Percentiles rank a stretch among this genome's conserved stretches.
phyloP scores from a whole-genome alignment of 2,797 vertebrate species.

The Trematomus bernacchii region DNA sequence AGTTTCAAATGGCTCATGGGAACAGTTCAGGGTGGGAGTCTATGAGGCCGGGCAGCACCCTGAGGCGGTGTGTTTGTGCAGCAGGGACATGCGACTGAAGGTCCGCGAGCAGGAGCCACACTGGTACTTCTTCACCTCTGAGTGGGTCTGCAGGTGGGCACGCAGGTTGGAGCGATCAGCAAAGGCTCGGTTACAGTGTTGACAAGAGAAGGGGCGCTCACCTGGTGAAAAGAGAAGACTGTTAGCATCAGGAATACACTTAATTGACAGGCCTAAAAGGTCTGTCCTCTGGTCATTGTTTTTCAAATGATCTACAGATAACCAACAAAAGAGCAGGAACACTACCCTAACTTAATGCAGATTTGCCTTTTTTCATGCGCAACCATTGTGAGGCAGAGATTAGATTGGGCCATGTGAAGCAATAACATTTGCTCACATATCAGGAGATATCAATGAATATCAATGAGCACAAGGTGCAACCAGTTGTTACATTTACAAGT shows the following conservation, averaged over 20 bases:
- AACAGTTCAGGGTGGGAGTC: constrained; percentile 47
- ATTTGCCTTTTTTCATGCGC: constrained; percentile 48
- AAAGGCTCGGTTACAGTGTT: constrained; percentile 96
- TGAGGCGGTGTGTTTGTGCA: constrained; percentile 94
- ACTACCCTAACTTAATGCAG: constrained; percentile 29
- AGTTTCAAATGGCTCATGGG: constrained; percentile 19
- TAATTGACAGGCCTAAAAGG: constrained; percentile 34
- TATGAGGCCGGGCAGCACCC: constrained; percentile 87
- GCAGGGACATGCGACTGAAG: constrained; percentile 99
- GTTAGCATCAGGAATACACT: constrained; percentile 35
- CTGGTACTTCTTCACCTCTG: constrained; percentile 98
- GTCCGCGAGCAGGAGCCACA: constrained; percentile 93
- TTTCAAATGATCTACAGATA: constrained; percentile 52
- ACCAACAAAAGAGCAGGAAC: constrained; percentile 42
- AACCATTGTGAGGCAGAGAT: constrained; percentile 43
- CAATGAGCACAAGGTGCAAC: constrained; percentile 56
- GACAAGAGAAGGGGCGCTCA: constrained; percentile 87
- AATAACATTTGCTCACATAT: constrained; percentile 63
- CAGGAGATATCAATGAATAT: constrained; percentile 63
- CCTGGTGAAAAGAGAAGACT: constrained; percentile 56
- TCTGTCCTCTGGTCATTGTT: constrained; percentile 44
- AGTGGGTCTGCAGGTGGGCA: constrained; percentile 98
- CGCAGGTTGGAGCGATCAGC: constrained; percentile 98
- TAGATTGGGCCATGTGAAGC: constrained; percentile 44
- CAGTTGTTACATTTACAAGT: constrained; percentile 39